Conservation (phyloP, 2,888 invertebrate genomes). For the Hydroisotoma schaefferi region DNA sequence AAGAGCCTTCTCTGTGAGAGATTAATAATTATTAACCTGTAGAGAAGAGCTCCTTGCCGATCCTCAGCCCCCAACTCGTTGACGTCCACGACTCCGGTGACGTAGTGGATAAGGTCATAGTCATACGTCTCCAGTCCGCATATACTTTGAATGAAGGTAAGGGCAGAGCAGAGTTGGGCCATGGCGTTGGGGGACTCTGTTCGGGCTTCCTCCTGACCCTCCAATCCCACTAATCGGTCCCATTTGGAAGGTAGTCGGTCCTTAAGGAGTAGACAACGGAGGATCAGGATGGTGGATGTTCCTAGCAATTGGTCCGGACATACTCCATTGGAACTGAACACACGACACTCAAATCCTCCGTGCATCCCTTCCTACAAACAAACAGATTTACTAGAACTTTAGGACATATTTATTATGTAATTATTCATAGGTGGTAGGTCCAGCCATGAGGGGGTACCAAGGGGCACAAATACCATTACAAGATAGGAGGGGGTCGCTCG, state of each 20-base stretch:
- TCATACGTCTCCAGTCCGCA: constrained; percentile 17
- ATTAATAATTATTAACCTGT: constrained; percentile 20
- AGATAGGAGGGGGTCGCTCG: no score
- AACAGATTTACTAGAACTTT: not conserved
- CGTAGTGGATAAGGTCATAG: constrained; percentile 14
- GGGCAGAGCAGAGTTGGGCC: constrained; percentile 11
- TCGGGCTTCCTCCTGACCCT: constrained; percentile 10
- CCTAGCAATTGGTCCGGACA: constrained; percentile 13
- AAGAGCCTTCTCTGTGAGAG: no score
- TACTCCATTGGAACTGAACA: constrained; percentile 10
- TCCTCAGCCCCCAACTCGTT: constrained; percentile 20
- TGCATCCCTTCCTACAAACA: constrained; percentile 19
- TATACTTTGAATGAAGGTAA: constrained; percentile 17
- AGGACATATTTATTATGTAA: not conserved
- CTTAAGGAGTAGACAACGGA: constrained; percentile 18
- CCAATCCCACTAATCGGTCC: constrained; percentile 12
- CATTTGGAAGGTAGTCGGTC: constrained; percentile 9
- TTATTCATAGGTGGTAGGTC: no score
- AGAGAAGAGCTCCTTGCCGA: constrained; percentile 18
- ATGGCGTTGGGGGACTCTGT: constrained; percentile 15
- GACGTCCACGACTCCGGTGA: constrained; percentile 17
- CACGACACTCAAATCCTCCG: constrained; percentile 19
- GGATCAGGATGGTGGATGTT: constrained; percentile 14
- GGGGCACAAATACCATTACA: no score
- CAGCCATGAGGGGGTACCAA: no score